Evolutionary conservation across 2,888 invertebrate genomes (phyloP).

Genomic region (Blastobasis lacticolella): DNA sequence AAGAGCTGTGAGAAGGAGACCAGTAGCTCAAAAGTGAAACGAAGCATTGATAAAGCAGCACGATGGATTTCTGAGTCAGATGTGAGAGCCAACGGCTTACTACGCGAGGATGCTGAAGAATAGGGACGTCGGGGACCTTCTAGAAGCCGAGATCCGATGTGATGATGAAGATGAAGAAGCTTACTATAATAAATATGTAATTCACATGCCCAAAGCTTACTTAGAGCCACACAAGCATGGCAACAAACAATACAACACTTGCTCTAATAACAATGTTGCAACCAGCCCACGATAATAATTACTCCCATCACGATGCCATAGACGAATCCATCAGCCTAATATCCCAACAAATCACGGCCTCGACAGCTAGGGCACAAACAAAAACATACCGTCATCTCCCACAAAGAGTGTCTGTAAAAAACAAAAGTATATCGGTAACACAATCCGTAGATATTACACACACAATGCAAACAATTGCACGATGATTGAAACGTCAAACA

Average conservation of each 20-base stretch:
- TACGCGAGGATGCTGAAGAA: no score
- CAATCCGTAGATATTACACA: constrained; percentile 69
- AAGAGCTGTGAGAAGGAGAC: no score
- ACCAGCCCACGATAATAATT: neutral
- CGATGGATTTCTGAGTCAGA: no score
- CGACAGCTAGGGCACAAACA: constrained; percentile 22
- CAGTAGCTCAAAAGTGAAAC: no score
- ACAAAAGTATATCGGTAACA: constrained; percentile 67
- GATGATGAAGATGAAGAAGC: no score
- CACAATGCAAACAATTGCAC: constrained; percentile 70
- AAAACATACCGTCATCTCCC: constrained; percentile 45
- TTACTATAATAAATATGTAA: no score
- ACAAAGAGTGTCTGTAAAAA: constrained; percentile 45
- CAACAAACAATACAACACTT: neutral
- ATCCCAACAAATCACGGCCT: constrained; percentile 41
- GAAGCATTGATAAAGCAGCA: no score
- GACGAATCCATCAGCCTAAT: constrained; percentile 31
- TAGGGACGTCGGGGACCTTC: no score
- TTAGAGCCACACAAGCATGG: neutral
- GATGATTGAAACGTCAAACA: constrained; percentile 72
- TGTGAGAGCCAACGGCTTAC: no score
- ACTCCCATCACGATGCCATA: constrained; percentile 1
- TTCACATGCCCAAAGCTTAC: neutral
- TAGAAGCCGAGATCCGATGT: no score
- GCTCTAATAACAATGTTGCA: no score